Evolutionary conservation across 92 coral and sea anemone genomes (phyloP).

Genomic region (Parazoanthus atlanticus): DNA sequence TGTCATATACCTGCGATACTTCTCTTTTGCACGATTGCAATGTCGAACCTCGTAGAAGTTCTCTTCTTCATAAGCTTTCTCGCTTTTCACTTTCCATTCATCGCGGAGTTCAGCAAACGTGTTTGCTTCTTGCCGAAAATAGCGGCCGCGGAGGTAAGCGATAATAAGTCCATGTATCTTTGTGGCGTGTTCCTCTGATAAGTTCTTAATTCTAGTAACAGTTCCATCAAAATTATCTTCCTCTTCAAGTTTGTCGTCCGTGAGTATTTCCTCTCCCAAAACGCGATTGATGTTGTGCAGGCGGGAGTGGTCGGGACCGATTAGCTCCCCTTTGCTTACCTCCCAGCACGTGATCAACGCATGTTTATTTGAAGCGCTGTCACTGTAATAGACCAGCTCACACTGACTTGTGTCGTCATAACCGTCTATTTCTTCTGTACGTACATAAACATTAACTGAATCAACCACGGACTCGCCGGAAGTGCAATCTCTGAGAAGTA

Average conservation of each 20-base stretch:
- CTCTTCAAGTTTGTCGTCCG: slow-evolving; percentile 24
- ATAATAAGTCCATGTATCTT: slow-evolving; percentile 40
- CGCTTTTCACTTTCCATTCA: slow-evolving; percentile 48
- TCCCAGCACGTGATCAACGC: slow-evolving; percentile 22
- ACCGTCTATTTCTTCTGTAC: not conserved
- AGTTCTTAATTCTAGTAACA: not conserved
- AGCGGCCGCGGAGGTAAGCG: slow-evolving; percentile 49
- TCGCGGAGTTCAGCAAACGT: slow-evolving; percentile 46
- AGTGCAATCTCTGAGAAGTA: not conserved
- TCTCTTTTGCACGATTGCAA: slow-evolving; percentile 44
- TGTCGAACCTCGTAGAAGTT: not conserved
- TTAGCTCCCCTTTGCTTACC: slow-evolving; percentile 6
- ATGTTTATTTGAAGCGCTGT: not conserved
- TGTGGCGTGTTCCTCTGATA: slow-evolving; percentile 3
- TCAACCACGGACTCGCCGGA: not conserved
- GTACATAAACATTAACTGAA: not conserved
- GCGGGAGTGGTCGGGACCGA: slow-evolving; percentile 40
- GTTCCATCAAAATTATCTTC: not conserved
- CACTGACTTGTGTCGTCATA: not conserved
- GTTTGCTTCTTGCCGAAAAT: slow-evolving; percentile 53
- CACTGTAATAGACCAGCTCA: not conserved
- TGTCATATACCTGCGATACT: slow-evolving; percentile 38
- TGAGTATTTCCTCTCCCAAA: slow-evolving; percentile 12
- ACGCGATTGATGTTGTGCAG: slow-evolving; percentile 44
- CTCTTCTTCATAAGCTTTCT: slow-evolving; percentile 4